A percentile compares a stretch with the other conserved stretches of the same genome.
Evolutionary conservation across 2,113 vertebrate genomes (phyloP).

Genomic region (Pteropus alecto): DNA sequence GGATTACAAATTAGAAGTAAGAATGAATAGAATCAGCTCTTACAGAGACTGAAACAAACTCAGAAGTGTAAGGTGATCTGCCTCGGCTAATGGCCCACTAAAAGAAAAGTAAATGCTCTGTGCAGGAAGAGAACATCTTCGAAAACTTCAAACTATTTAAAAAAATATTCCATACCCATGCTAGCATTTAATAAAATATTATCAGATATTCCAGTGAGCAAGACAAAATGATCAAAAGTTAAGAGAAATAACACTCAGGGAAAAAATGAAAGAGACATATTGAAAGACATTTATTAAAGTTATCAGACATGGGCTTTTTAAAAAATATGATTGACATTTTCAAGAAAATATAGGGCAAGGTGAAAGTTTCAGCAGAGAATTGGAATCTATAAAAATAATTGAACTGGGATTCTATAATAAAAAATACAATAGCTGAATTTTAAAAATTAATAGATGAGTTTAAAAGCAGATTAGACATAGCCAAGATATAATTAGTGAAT

Average conservation of each 20-base stretch:
- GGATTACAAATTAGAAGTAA: background rate
- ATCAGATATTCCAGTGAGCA: background rate
- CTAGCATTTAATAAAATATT: background rate
- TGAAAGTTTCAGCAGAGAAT: background rate
- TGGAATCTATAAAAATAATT: background rate
- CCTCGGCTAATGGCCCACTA: background rate
- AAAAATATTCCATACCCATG: background rate
- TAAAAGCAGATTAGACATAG: background rate
- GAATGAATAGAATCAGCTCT: background rate
- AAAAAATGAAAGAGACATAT: background rate
- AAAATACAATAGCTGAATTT: background rate
- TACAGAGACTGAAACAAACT: background rate
- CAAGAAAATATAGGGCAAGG: background rate
- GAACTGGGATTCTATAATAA: background rate
- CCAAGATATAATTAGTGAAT: background rate
- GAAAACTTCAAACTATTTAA: background rate
- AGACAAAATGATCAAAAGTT: background rate
- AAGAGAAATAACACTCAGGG: background rate
- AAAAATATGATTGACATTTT: constrained; percentile 26
- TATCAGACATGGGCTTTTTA: constrained; percentile 1
- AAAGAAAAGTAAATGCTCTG: background rate
- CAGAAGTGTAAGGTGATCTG: background rate
- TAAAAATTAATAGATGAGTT: background rate
- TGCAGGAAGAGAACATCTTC: background rate
- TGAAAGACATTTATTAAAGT: background rate